Conservation (phyloP, 2,797 vertebrate genomes). For the Clarias laeviceps region DNA sequence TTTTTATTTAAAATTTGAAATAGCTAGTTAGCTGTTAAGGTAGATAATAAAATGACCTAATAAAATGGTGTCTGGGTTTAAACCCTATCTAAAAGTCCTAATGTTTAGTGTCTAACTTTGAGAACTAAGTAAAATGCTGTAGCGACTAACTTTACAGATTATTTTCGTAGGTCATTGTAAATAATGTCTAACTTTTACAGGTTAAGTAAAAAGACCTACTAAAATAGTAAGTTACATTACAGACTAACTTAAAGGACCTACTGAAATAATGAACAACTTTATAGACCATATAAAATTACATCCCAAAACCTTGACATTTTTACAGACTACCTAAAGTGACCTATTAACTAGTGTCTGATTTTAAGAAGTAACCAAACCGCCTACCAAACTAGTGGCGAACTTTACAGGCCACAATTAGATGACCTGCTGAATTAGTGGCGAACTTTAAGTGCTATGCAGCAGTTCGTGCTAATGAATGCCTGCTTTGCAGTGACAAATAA, state of each 20-base stretch:
- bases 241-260: not conserved
- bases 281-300: not conserved
- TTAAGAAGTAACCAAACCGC: not conserved
- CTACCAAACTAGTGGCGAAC: too few species aligned
- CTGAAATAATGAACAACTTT: not conserved
- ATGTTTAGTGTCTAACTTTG: not conserved
- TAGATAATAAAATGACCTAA: too few species aligned
- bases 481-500: not conserved
- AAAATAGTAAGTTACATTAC: not conserved
- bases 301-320: not conserved
- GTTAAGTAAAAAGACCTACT: too few species aligned
- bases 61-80: not conserved
- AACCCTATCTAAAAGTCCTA: not conserved
- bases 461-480: too few species aligned
- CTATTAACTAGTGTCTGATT: not conserved
- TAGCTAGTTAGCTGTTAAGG: too few species aligned
- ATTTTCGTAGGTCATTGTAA: too few species aligned
- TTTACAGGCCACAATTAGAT: too few species aligned
- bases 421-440: too few species aligned
- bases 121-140: not conserved
- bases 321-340: not conserved
- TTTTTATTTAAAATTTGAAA: too few species aligned
- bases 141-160: not conserved
- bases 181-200: too few species aligned
- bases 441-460: too few species aligned